A percentile compares a stretch with the other conserved stretches of the same genome.
Conservation (phyloP, 2,113 vertebrate species). For the Planiliza haematocheilus region DNA sequence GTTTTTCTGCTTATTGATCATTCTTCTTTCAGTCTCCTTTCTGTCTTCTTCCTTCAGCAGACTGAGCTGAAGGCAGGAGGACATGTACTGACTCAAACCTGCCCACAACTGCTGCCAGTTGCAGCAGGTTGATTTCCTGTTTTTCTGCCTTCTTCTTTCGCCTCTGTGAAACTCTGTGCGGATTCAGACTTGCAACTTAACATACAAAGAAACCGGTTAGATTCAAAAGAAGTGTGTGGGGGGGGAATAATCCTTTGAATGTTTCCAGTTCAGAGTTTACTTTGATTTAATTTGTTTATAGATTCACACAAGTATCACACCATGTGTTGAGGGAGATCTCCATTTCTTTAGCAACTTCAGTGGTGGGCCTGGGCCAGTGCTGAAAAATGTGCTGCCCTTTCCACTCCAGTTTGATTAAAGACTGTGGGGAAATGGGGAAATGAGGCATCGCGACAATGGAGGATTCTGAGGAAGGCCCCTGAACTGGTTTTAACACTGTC, state of each 20-base stretch:
- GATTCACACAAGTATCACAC: background rate
- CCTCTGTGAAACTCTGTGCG: constrained; percentile 19
- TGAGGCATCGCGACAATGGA: constrained; percentile 46
- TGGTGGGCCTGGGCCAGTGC: background rate
- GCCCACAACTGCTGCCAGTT: constrained; percentile 48
- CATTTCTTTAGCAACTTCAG: constrained; percentile 12
- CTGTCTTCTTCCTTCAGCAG: constrained; percentile 21
- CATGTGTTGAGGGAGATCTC: constrained; percentile 1
- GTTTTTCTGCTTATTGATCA: constrained; percentile 20
- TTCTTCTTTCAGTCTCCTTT: constrained; percentile 20
- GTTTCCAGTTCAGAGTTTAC: background rate
- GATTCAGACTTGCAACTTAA: background rate
- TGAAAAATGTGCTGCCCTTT: constrained; percentile 55
- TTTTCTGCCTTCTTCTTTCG: constrained; percentile 44
- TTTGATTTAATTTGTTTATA: background rate
- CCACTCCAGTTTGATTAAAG: constrained; percentile 54
- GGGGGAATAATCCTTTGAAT: background rate
- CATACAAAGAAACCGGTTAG: constrained; percentile 6
- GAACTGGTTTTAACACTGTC: constrained; percentile 46
- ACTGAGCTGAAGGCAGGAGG: constrained; percentile 28
- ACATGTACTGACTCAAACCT: constrained; percentile 42
- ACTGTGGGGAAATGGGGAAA: constrained; percentile 47
- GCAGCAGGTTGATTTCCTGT: constrained; percentile 68
- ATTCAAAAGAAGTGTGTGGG: background rate
- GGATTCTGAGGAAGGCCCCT: constrained; percentile 35